Evolutionary conservation across 2,113 vertebrate species (phyloP).

Genomic region (Saccopteryx bilineata): DNA sequence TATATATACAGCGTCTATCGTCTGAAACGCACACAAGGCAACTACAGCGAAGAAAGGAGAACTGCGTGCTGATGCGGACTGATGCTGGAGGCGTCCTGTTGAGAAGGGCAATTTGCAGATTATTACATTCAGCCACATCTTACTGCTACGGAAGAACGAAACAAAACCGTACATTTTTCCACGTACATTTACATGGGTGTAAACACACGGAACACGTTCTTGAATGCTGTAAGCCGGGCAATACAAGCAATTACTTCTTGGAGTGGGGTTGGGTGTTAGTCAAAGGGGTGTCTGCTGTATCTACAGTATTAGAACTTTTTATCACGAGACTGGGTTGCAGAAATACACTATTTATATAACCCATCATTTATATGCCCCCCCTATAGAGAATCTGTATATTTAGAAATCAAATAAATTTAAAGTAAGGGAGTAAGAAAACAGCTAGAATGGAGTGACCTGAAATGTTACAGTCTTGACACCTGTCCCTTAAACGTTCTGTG

Average conservation of each 20-base stretch:
- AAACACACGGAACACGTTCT: neutral
- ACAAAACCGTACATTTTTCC: neutral
- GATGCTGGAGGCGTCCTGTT: neutral
- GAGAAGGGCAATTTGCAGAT: neutral
- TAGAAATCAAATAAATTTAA: neutral
- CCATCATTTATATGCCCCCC: neutral
- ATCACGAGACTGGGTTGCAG: neutral
- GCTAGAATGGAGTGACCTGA: neutral
- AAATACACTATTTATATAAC: neutral
- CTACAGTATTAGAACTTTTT: neutral
- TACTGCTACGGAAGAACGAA: conserved; percentile 33
- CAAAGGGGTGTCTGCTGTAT: neutral
- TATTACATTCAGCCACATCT: neutral
- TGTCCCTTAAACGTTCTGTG: neutral
- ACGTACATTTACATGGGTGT: neutral
- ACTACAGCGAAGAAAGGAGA: neutral
- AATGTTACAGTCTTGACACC: neutral
- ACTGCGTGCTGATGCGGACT: neutral
- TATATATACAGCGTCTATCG: neutral
- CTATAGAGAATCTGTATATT: neutral
- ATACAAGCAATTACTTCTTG: neutral
- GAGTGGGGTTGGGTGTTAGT: neutral
- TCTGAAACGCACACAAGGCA: neutral
- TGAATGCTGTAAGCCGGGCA: neutral
- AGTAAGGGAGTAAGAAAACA: neutral